Evolutionary conservation across 2,797 vertebrate genomes (phyloP).

Genomic region (Microcaecilia unicolor): DNA sequence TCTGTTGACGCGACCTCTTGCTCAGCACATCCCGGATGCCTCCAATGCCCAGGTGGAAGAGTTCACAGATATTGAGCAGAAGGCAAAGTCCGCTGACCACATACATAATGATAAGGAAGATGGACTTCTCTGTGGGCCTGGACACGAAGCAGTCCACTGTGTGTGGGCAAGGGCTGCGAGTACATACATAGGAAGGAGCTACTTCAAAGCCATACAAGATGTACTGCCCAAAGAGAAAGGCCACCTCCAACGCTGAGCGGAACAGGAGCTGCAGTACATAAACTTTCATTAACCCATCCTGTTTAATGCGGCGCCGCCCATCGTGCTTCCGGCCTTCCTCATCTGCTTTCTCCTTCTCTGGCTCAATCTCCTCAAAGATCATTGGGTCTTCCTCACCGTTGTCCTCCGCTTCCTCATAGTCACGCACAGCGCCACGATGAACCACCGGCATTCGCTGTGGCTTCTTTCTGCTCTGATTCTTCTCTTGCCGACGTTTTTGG

Average conservation of each 20-base stretch:
- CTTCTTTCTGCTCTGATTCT: conserved; percentile 4
- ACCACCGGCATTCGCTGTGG: conserved; percentile 57
- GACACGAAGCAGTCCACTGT: conserved; percentile 83
- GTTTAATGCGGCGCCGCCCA: conserved; percentile 68
- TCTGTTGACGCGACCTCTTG: conserved; percentile 6
- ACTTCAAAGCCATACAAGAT: conserved; percentile 73
- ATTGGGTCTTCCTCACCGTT: conserved; percentile 81
- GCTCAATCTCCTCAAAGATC: conserved; percentile 71
- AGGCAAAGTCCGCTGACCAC: conserved; percentile 73
- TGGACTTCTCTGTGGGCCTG: conserved; percentile 82
- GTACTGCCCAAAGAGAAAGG: conserved; percentile 78
- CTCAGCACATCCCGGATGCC: conserved; percentile 63
- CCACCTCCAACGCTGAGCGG: conserved; percentile 61
- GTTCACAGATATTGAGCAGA: conserved; percentile 67
- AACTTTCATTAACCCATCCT: conserved; percentile 79
- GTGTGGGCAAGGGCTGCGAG: conserved; percentile 70
- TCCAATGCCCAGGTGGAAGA: conserved; percentile 67
- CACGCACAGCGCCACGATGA: conserved; percentile 51
- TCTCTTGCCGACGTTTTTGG: conserved; percentile 13
- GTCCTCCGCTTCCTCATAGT: conserved; percentile 75
- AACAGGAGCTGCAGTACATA: conserved; percentile 74
- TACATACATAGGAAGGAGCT: conserved; percentile 67
- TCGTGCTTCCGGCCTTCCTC: conserved; percentile 55
- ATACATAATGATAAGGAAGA: conserved; percentile 82
- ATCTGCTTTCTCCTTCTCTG: conserved; percentile 56